These are phyloP conservation scores for Amblyraja radiata DNA, from an alignment of 2,797 vertebrate genomes.

Conservation along the genomic window DNA sequence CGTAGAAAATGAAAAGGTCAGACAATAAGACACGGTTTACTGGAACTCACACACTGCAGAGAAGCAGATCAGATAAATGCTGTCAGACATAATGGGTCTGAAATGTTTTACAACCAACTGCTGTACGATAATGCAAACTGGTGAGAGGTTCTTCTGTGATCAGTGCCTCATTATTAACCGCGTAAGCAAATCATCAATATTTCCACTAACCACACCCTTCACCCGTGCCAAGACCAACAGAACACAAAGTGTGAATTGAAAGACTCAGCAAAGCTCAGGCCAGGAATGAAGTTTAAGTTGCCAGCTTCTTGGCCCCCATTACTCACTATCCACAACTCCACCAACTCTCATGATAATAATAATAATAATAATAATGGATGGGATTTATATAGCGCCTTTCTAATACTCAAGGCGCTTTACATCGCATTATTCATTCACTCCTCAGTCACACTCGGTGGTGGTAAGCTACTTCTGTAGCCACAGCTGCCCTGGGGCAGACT, in stretches of 20 bases:
- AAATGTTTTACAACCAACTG: conserved; percentile 69
- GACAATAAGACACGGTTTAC: conserved; percentile 77
- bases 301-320: neutral
- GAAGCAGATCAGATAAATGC: conserved; percentile 79
- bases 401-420: too few relatives aligned
- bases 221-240: too few relatives aligned
- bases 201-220: neutral
- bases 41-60: conserved; percentile 69
- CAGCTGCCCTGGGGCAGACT: too few relatives aligned
- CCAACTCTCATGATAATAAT: too few relatives aligned
- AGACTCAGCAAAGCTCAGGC: neutral
- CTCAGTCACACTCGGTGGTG: too few relatives aligned
- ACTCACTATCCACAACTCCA: too few relatives aligned
- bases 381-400: too few relatives aligned
- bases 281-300: too few relatives aligned
- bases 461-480: too few relatives aligned
- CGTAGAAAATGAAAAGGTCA: conserved; percentile 77
- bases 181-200: neutral
- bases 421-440: too few relatives aligned
- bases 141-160: neutral
- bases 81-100: conserved; percentile 72
- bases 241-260: conserved; percentile 21
- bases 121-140: conserved; percentile 39
- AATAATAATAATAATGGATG: too few relatives aligned
- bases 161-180: conserved; percentile 14